Conservation (phyloP, 1,140 invertebrate genomes). For the Brachionus koreanus region DNA sequence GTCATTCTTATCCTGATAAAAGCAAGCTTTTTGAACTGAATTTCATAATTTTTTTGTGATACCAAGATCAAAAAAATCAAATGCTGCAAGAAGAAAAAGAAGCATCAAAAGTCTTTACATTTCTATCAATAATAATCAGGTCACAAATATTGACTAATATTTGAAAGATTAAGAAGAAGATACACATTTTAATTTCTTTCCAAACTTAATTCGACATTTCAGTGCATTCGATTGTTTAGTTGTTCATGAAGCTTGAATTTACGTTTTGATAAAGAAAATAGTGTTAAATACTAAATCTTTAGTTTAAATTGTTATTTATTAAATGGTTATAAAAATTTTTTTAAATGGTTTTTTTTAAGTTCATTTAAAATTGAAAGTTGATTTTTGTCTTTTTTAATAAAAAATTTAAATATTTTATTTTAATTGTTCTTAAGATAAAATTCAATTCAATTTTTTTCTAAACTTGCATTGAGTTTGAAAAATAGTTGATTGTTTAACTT, state of each 20-base stretch:
- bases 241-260: neutral
- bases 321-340: neutral
- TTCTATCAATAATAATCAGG: neutral
- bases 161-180: neutral
- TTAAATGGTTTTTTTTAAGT: too few species aligned
- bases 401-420: too few species aligned
- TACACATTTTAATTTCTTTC: neutral
- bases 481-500: neutral
- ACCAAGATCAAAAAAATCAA: neutral
- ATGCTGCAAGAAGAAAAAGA: neutral
- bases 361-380: too few species aligned
- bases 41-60: constrained; percentile 6
- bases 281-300: neutral
- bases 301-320: neutral
- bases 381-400: too few species aligned
- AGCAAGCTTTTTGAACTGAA: neutral
- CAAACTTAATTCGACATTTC: neutral
- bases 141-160: neutral
- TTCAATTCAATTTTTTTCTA: too few species aligned
- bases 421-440: too few species aligned
- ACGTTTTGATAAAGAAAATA: neutral
- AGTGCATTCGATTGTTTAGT: constrained; percentile 1
- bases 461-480: neutral
- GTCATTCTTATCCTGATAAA: neutral
- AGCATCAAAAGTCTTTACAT: neutral